These are phyloP conservation scores for Sebastes oblongus DNA, from an alignment of 2,797 vertebrate species.

Conservation along the genomic window DNA sequence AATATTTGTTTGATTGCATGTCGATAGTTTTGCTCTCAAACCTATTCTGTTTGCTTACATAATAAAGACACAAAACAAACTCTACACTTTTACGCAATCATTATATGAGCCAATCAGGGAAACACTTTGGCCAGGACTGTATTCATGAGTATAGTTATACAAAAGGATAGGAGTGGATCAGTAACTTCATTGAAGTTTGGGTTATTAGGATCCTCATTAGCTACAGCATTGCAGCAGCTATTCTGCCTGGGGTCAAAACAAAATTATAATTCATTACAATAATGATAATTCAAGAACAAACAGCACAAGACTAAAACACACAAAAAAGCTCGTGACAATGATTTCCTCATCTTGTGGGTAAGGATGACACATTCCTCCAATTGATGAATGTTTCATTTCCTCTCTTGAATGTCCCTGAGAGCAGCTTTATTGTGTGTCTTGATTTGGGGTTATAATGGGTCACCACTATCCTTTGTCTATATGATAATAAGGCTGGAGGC, in stretches of 20 bases:
- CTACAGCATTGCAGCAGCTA: neutral
- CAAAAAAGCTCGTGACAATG: neutral
- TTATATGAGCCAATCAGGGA: neutral
- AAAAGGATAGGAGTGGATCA: neutral
- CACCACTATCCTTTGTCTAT: conserved; percentile 21
- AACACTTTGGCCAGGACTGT: neutral
- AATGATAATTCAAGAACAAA: neutral
- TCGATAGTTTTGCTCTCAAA: no score
- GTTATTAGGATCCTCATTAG: neutral
- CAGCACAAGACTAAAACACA: neutral
- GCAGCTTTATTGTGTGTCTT: conserved; percentile 20
- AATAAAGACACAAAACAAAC: no score
- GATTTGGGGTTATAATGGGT: conserved; percentile 21
- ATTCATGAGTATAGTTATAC: neutral
- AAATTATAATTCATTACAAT: neutral
- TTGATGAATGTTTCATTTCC: neutral
- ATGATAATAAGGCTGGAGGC: neutral
- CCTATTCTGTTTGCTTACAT: no score
- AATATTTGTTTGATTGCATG: no score
- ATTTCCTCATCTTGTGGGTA: neutral
- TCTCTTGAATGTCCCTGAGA: conserved; percentile 4
- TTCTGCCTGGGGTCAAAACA: neutral
- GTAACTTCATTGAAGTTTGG: neutral
- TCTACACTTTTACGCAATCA: neutral
- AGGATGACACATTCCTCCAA: neutral